Conservation (phyloP, 1,140 invertebrate genomes). For the Drosophila pectinifera region DNA sequence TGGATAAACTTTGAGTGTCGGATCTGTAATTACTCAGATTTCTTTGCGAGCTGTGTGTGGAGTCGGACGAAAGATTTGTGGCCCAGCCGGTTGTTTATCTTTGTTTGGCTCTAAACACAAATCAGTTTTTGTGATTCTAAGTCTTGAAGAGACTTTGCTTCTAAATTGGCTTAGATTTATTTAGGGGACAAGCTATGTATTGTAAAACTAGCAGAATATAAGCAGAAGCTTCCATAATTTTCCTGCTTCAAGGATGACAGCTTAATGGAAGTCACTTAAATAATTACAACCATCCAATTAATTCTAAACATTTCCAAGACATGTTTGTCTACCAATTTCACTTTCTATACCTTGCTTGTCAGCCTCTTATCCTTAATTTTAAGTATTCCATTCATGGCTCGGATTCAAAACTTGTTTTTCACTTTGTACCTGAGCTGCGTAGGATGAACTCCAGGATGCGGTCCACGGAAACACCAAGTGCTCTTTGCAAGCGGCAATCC, state of each 20-base stretch:
- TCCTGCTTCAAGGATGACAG: neutral
- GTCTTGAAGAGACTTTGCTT: neutral
- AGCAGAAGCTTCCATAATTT: too few relatives aligned
- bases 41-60: conserved; percentile 31
- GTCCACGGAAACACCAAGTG: conserved; percentile 46
- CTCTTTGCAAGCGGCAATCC: conserved; percentile 39
- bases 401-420: conserved; percentile 31
- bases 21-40: conserved; percentile 64
- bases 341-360: conserved; percentile 17
- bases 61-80: conserved; percentile 27
- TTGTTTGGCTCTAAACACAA: conserved; percentile 12
- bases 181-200: neutral
- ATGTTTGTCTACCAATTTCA: conserved; percentile 27
- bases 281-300: conserved; percentile 9
- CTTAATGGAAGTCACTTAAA: conserved; percentile 1
- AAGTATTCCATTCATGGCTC: conserved; percentile 31
- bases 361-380: conserved; percentile 39
- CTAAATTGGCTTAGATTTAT: conserved; percentile 2
- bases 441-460: conserved; percentile 29
- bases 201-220: neutral
- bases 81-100: conserved; percentile 30
- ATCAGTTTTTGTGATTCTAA: conserved; percentile 14
- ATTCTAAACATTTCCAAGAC: conserved; percentile 3
- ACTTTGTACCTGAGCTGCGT: conserved; percentile 19
- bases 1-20: conserved; percentile 63